Base-by-base conservation (phyloP, 1,140 invertebrate species). In the Neodiprion fabricii region DNA sequence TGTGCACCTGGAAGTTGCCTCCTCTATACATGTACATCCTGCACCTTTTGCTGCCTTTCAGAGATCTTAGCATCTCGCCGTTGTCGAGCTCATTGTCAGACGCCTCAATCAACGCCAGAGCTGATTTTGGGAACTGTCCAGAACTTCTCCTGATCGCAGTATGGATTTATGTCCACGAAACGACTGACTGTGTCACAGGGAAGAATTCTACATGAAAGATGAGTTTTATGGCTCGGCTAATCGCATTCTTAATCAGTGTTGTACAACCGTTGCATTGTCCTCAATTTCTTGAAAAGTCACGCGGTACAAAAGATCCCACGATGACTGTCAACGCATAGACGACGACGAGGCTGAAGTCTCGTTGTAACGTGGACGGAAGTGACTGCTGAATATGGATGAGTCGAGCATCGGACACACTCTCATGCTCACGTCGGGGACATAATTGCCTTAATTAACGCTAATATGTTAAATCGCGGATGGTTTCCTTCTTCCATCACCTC, bases 371-470 rank as follows among this genome's bases (percentile, higher is more conserved):
- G 72, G 73, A 82, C 85, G 85, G 85, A 87, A 87, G 81, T 85
- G 80, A 68, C 80, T 86, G 70, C 79, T 87, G 86, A 87, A 87
- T 87, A 87, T 87, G 85, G 85, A 87, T 87, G 86, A 87, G 81
- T 82, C 82, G 78, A 67, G 75, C 78, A 81, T 80, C 85, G 83
- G 84, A 86, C 86, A 86, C 84, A 86, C 83, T 86, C 85, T 84
- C 85, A 86, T 87, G 85, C 85, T 87, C 84, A 86, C 85, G 79
- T 74, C 79, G 85, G 86, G 82, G 85, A 87, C 86, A 87, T 87
- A 87, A 87, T 87, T 86, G 85, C 86, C 85, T 86, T 87, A 86
- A 87, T 87, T 87, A 87, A 87, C 83, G 86, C 86, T 87, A 87
- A 87, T 86, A 86, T 86, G 86, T 86, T 86, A 87, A 87, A 85